These are phyloP conservation scores for Sceliomorpha sp. DNA, from an alignment of 2,888 invertebrate genomes.

Conservation along the genomic window DNA sequence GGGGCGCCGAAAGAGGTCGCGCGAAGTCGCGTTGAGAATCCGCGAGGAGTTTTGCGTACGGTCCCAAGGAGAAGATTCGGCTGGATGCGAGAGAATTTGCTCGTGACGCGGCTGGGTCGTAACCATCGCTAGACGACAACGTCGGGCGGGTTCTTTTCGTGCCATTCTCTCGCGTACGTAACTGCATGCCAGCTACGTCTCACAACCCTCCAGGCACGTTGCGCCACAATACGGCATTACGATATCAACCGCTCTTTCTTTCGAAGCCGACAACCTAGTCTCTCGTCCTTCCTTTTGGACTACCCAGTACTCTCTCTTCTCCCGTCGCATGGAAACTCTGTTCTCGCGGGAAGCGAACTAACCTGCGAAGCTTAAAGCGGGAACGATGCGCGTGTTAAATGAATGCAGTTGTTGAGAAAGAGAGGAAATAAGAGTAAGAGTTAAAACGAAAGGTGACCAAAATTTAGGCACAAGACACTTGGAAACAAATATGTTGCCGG, in stretches of 20 bases:
- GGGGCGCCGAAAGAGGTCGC: neutral
- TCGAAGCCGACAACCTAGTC: slow-evolving; percentile 29
- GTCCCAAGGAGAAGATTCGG: too few relatives aligned
- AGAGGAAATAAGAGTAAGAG: too few relatives aligned
- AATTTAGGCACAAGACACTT: too few relatives aligned
- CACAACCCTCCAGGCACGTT: slow-evolving; percentile 62
- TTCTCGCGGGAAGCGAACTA: slow-evolving; percentile 15
- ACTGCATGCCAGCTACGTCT: slow-evolving; percentile 63
- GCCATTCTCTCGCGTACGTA: slow-evolving; percentile 59
- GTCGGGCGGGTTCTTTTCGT: slow-evolving; percentile 45
- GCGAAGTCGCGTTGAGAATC: slow-evolving; percentile 1
- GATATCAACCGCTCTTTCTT: slow-evolving; percentile 58
- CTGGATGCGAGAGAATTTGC: slow-evolving; percentile 6
- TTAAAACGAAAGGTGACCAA: too few relatives aligned
- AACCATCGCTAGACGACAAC: slow-evolving; percentile 36
- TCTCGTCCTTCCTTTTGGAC: slow-evolving; percentile 28
- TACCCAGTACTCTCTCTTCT: slow-evolving; percentile 31
- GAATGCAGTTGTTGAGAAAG: slow-evolving; percentile 11
- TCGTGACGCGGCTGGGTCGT: slow-evolving; percentile 37
- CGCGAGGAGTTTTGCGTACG: too few relatives aligned
- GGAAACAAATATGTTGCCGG: too few relatives aligned
- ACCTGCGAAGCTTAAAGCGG: slow-evolving; percentile 18
- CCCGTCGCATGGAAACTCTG: slow-evolving; percentile 40
- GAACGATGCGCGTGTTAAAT: slow-evolving; percentile 20
- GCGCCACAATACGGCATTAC: slow-evolving; percentile 69